These are phyloP conservation scores for Oligia latruncula DNA, from an alignment of 2,888 invertebrate species.

Conservation along the genomic window DNA sequence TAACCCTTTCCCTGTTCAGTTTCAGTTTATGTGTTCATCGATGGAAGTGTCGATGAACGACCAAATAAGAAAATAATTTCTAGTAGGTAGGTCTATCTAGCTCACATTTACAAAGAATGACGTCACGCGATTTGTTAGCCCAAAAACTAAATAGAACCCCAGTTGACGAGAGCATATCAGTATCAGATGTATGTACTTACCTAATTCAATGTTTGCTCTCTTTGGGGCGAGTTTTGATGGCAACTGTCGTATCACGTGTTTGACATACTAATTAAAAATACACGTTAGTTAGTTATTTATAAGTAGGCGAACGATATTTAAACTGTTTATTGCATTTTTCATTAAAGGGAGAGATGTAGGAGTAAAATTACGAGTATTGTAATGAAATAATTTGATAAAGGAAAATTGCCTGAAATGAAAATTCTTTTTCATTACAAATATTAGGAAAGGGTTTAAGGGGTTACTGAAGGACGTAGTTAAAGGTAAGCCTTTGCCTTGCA, in stretches of 20 bases:
- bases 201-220: constrained; percentile 57
- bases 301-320: background rate
- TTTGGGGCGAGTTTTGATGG: constrained; percentile 55
- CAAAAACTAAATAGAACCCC: constrained; percentile 48
- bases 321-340: background rate
- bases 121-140: constrained; percentile 29
- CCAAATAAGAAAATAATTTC: background rate
- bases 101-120: constrained; percentile 16
- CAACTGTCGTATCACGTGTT: constrained; percentile 45
- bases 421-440: background rate
- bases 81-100: background rate
- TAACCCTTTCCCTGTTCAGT: background rate
- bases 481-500: background rate
- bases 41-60: background rate
- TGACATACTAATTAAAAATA: constrained; percentile 40
- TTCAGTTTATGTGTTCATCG: background rate
- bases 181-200: constrained; percentile 35
- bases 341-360: background rate
- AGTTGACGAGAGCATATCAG: constrained; percentile 46
- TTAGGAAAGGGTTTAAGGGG: background rate
- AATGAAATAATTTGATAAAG: constrained; percentile 7
- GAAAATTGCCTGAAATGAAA: background rate
- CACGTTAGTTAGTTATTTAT: constrained; percentile 9
- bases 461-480: too few species aligned
- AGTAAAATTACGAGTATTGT: background rate